phyloP scores from a whole-genome alignment of 92 coral and sea anemone species.

The Epizoanthus stellaris region DNA sequence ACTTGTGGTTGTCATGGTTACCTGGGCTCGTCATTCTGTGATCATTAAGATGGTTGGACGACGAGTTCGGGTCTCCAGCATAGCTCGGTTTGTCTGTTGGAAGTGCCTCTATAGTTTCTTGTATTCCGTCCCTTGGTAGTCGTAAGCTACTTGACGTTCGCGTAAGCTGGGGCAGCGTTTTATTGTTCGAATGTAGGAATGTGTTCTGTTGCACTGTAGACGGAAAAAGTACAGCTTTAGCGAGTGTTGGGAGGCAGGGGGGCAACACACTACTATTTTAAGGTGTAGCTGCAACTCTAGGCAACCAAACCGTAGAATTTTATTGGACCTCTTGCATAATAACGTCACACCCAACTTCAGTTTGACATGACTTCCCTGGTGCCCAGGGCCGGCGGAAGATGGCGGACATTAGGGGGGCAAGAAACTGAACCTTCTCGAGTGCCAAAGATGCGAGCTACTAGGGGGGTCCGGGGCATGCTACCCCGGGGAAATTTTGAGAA shows the following conservation, averaged over 20 bases:
- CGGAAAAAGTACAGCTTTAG: not conserved
- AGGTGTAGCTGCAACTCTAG: too few species aligned
- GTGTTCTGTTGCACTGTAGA: not conserved
- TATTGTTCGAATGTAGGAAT: not conserved
- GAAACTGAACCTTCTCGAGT: too few species aligned
- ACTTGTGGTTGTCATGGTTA: not conserved
- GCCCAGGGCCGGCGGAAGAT: too few species aligned
- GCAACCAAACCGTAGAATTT: too few species aligned
- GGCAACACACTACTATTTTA: not conserved
- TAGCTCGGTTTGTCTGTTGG: constrained; percentile 3
- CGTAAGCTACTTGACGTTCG: not conserved
- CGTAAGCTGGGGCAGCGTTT: not conserved
- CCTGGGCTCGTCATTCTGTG: not conserved
- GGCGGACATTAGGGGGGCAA: too few species aligned
- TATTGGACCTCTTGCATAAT: too few species aligned
- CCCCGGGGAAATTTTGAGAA: too few species aligned
- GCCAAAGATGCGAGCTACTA: too few species aligned
- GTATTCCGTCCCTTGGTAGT: constrained; percentile 24
- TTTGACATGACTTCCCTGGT: too few species aligned
- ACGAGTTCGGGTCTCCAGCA: not conserved
- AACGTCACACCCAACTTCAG: too few species aligned
- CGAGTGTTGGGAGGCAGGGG: not conserved
- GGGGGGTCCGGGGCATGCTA: too few species aligned
- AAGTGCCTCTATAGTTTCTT: constrained; percentile 14
- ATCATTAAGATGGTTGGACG: not conserved